Percentiles rank a stretch among this genome's conserved stretches.
Evolutionary conservation across 2,113 vertebrate genomes (phyloP).

Genomic region (Daubentonia madagascariensis): DNA sequence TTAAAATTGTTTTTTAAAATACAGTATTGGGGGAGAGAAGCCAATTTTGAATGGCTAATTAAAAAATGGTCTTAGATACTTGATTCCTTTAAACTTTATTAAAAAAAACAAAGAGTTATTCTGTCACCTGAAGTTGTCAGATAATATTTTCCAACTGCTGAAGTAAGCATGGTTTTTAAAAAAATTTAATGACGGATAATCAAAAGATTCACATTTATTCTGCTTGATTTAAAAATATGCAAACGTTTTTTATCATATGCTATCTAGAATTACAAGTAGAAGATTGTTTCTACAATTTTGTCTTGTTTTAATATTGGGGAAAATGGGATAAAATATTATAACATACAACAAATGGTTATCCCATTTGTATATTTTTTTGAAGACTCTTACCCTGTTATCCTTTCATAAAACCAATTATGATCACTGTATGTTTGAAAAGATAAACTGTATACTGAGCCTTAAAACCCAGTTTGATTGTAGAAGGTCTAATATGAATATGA

Average conservation of each 20-base stretch:
- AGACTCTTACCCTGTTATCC: not conserved
- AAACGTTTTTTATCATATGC: not conserved
- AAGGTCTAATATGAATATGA: rapidly evolving
- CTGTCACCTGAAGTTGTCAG: conserved; percentile 13
- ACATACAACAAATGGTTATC: not conserved
- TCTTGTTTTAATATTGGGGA: conserved; percentile 41
- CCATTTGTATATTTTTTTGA: conserved; percentile 32
- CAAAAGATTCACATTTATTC: not conserved
- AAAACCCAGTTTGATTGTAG: not conserved
- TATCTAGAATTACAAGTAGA: not conserved
- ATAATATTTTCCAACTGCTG: conserved; percentile 42
- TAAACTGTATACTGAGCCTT: conserved; percentile 4
- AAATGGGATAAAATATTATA: not conserved
- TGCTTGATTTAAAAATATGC: not conserved
- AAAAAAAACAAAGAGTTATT: not conserved
- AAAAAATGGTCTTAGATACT: conserved; percentile 51
- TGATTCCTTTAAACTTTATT: conserved; percentile 36
- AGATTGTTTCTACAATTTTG: not conserved
- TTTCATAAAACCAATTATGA: not conserved
- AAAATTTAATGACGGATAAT: not conserved
- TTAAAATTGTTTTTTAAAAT: conserved; percentile 70
- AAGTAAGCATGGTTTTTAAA: not conserved
- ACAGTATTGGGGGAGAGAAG: not conserved
- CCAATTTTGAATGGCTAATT: conserved; percentile 50
- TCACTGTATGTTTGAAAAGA: not conserved